Base-by-base conservation (phyloP, 2,888 invertebrate species). In the Heliconius charithonia region DNA sequence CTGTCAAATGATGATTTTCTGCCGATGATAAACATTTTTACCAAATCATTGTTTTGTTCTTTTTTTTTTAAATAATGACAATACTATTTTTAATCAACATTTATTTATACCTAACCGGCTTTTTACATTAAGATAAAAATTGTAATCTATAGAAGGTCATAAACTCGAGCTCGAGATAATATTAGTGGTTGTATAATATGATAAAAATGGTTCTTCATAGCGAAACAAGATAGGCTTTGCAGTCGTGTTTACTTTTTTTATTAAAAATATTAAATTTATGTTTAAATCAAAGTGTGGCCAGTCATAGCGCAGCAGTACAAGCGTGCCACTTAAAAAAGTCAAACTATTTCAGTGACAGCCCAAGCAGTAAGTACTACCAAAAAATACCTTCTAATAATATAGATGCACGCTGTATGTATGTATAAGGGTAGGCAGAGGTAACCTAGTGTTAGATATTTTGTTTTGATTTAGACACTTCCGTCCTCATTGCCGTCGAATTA, bases 81-180 rank as follows among this genome's bases (percentile, higher is more conserved):
- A 59, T n/a, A 12, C 25, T 27, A 63, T 56, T 56, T 51, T 72
- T 56, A 29, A 56, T 1, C 10, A 51, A 56, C 22, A 51, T 27
- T 51, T 71, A 10, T 27, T 70, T 70, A 27, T 32, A 69, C 32
- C 45, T 16, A 56, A 32, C 32, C 27, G 1, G 13, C n/a, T 22
- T 72, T 77, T 73, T 73, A 73, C 25, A 56, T 66, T 45, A 19
- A 77, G 72, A 77, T 77, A 77, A 73, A 67, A 22, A 59, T 51
- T 56, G 16, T 77, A 73, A 77, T 77, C 77, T 62, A 41, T 7
- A 9, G 19, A 37, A 82, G 92, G 91, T 91, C 91, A 75, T 90
- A 89, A 91, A 91, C 89, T 90, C 87, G 85, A 79, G 78, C 84
- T 80, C 74, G 85, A 86, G 87, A 86, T 86, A 83, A 76, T 82